Conservation (phyloP, 2,113 vertebrate species). For the Rhineura floridana region DNA sequence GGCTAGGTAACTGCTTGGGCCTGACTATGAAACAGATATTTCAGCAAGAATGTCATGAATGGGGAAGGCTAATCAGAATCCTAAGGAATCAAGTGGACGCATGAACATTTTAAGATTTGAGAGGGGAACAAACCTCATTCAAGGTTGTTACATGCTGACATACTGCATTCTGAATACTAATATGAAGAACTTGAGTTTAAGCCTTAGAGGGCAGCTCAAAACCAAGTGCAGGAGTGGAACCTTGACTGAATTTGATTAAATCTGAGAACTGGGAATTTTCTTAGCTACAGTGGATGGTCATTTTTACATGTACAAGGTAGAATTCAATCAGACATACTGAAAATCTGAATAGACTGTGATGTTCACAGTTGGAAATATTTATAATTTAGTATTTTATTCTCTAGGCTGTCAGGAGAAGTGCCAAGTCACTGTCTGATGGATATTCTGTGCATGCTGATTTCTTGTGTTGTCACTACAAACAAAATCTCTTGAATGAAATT, state of each 20-base stretch:
- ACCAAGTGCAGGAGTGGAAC: background rate
- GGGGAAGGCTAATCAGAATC: background rate
- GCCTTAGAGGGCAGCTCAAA: background rate
- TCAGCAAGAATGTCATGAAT: background rate
- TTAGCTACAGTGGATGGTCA: background rate
- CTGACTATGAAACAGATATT: background rate
- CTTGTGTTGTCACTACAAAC: slow-evolving; percentile 36
- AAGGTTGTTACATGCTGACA: background rate
- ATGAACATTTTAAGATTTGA: background rate
- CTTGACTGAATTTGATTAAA: background rate
- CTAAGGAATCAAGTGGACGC: background rate
- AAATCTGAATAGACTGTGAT: background rate
- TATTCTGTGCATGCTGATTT: slow-evolving; percentile 18
- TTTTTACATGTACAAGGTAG: background rate
- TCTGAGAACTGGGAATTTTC: background rate
- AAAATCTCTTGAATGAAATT: slow-evolving; percentile 38
- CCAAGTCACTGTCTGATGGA: slow-evolving; percentile 29
- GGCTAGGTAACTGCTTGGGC: background rate
- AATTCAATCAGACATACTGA: background rate
- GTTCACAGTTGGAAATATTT: background rate
- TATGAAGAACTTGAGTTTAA: background rate
- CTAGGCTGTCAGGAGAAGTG: slow-evolving; percentile 5
- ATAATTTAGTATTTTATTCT: slow-evolving; percentile 6
- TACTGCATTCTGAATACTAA: background rate
- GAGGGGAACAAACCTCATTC: background rate